Percentiles rank a stretch among this genome's conserved stretches.
Conservation (phyloP, 2,113 vertebrate genomes). For the Hipposideros armiger region DNA sequence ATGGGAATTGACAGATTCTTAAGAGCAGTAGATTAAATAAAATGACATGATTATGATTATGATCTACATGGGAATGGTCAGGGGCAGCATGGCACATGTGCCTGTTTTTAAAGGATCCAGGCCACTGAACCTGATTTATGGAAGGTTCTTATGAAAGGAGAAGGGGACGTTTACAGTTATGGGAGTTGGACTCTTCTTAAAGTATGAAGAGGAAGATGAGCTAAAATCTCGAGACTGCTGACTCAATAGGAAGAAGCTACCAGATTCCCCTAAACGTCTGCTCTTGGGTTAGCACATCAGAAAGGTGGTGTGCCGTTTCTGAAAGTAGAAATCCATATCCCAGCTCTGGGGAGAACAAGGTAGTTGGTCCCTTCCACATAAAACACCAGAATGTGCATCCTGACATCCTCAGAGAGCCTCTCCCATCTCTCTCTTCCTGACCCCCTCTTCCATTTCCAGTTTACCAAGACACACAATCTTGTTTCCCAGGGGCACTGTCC, state of each 20-base stretch:
- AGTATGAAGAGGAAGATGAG: slow-evolving; percentile 3
- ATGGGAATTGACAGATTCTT: neutral
- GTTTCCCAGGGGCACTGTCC: neutral
- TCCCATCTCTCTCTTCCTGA: neutral
- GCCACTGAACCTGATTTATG: neutral
- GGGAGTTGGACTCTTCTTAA: neutral
- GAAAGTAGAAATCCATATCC: neutral
- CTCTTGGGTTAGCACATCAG: neutral
- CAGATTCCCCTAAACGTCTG: neutral
- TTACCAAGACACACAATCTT: neutral
- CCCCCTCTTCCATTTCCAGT: neutral
- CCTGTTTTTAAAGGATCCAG: neutral
- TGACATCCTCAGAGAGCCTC: neutral
- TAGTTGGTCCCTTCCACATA: neutral
- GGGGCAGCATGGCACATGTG: neutral
- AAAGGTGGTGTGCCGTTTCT: neutral
- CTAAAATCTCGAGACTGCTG: slow-evolving; percentile 3
- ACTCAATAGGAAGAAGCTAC: neutral
- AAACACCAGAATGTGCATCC: neutral
- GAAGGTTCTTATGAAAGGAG: neutral
- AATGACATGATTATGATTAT: neutral
- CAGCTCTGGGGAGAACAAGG: neutral
- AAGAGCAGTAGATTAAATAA: neutral
- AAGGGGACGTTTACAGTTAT: neutral
- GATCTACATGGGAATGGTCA: neutral